Conservation (phyloP, 2,113 vertebrate species). For the Raphicerus campestris region DNA sequence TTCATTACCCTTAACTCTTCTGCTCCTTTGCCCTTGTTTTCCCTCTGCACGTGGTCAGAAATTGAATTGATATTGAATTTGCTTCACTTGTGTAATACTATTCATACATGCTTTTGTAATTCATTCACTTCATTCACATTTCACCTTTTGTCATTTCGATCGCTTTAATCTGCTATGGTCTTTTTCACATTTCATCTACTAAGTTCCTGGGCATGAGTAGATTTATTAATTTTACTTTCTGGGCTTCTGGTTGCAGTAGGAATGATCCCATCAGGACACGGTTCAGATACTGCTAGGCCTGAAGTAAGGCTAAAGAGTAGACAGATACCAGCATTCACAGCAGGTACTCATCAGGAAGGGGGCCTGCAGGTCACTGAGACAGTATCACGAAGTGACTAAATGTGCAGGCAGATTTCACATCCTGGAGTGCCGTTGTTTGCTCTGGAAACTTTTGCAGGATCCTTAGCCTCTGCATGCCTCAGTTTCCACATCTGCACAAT, state of each 20-base stretch:
- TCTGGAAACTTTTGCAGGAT: not conserved
- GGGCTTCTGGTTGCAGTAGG: constrained; percentile 25
- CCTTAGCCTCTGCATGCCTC: not conserved
- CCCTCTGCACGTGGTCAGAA: constrained; percentile 53
- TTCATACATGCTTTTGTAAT: constrained; percentile 53
- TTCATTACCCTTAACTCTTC: constrained; percentile 62
- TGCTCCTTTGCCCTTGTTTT: constrained; percentile 45
- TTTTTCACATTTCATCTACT: constrained; percentile 41
- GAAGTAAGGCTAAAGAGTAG: not conserved
- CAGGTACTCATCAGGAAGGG: not conserved
- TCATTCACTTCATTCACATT: constrained; percentile 50
- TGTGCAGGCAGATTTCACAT: accelerated
- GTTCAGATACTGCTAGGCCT: not conserved
- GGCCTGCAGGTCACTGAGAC: not conserved
- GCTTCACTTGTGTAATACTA: constrained; percentile 41
- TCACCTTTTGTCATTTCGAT: constrained; percentile 64
- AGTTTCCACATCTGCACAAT: not conserved
- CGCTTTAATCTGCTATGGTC: constrained; percentile 63
- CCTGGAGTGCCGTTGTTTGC: not conserved
- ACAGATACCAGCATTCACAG: accelerated
- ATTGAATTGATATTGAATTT: constrained; percentile 64
- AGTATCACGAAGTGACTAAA: not conserved
- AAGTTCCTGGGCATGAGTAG: constrained; percentile 21
- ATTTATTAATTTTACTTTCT: constrained; percentile 55
- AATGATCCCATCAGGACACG: not conserved